These are phyloP conservation scores for Hetaerina titia DNA, from an alignment of 2,888 invertebrate species.

Conservation along the genomic window DNA sequence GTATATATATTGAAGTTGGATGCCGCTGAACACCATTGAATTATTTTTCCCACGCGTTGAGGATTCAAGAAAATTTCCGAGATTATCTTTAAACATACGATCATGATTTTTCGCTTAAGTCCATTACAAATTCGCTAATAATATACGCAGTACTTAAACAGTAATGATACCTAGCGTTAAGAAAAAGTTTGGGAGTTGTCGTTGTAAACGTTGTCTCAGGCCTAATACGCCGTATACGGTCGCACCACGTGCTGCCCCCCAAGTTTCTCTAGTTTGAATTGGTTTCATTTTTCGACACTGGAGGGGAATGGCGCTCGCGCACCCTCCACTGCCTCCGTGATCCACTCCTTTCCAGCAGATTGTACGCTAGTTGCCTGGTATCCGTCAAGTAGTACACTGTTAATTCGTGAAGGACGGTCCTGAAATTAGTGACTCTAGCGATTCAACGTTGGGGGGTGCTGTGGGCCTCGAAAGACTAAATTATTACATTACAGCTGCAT, in stretches of 20 bases:
- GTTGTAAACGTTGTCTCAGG: constrained; percentile 4
- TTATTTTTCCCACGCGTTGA: background rate
- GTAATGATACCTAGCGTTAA: background rate
- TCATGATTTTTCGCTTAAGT: background rate
- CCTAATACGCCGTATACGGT: constrained; percentile 59
- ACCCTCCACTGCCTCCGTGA: background rate
- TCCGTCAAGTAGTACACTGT: no score
- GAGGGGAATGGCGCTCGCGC: background rate
- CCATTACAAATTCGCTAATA: background rate
- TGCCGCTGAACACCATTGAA: background rate
- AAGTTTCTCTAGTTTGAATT: no score
- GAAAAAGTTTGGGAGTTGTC: background rate
- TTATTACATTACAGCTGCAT: constrained; percentile 47
- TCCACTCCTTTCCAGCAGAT: no score
- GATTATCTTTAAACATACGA: background rate
- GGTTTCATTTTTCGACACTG: constrained; percentile 13
- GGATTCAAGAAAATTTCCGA: background rate
- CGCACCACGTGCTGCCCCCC: no score
- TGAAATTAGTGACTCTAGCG: constrained; percentile 19
- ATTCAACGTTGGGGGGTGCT: constrained; percentile 52
- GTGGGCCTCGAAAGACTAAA: constrained; percentile 61
- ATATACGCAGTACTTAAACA: background rate
- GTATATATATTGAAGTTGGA: no score
- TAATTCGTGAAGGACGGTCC: constrained; percentile 39
- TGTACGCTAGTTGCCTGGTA: no score